Conservation (phyloP, 2,113 vertebrate species). For the Lagopus muta region DNA sequence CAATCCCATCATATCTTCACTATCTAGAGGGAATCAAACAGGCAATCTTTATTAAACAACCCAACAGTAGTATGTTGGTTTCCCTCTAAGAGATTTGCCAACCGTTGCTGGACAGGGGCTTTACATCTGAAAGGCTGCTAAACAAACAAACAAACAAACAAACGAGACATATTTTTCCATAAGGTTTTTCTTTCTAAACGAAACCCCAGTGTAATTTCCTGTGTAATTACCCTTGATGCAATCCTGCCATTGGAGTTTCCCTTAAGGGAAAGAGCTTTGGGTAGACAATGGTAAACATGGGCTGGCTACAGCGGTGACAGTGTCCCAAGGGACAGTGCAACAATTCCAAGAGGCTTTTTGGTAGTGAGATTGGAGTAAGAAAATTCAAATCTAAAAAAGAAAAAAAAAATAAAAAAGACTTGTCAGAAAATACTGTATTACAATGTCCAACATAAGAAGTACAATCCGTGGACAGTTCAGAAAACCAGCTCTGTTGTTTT, state of each 20-base stretch:
- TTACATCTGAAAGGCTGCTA: not conserved
- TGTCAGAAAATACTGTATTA: not conserved
- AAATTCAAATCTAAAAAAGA: conserved; percentile 81
- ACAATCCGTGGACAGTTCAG: not conserved
- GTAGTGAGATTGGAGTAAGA: conserved; percentile 86
- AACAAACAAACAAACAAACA: not conserved
- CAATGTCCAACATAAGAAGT: not conserved
- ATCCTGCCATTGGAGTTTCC: conserved; percentile 92
- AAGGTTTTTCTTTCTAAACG: conserved; percentile 8
- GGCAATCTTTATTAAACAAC: not conserved
- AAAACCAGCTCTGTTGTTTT: not conserved
- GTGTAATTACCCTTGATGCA: conserved; percentile 90
- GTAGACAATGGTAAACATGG: conserved; percentile 97
- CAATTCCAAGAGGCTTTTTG: conserved; percentile 90
- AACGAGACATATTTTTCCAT: not conserved
- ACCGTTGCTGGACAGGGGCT: not conserved
- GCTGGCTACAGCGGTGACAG: conserved; percentile 94
- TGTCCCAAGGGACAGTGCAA: conserved; percentile 93
- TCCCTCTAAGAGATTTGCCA: not conserved
- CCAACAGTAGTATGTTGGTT: not conserved
- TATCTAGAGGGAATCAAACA: not conserved
- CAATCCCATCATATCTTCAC: not conserved
- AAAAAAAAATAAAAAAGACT: conserved; percentile 38
- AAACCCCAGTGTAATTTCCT: conserved; percentile 59
- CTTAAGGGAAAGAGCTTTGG: conserved; percentile 95